Percentiles rank a stretch among this genome's conserved stretches.
These are phyloP conservation scores for Acrobasis suavella DNA, from an alignment of 2,888 invertebrate species.

Conservation along the genomic window DNA sequence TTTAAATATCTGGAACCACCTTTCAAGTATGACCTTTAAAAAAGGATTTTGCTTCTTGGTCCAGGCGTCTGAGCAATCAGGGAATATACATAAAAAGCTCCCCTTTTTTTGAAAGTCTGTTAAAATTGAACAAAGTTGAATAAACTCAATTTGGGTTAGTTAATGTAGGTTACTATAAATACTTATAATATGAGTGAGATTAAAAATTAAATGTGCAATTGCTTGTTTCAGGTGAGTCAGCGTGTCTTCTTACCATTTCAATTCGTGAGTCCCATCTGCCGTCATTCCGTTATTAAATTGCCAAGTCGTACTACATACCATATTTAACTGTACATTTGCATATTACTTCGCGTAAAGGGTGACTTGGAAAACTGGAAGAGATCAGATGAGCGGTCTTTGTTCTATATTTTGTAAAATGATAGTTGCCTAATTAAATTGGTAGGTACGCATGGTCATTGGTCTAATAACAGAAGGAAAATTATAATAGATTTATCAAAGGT, in stretches of 20 bases:
- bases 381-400: neutral
- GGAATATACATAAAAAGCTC: too few species aligned
- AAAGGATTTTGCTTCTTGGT: too few species aligned
- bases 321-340: slow-evolving; percentile 52
- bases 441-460: too few species aligned
- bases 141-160: too few species aligned
- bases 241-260: neutral
- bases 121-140: too few species aligned
- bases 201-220: slow-evolving; percentile 25
- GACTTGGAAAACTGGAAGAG: neutral
- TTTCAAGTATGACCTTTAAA: too few species aligned
- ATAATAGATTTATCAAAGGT: too few species aligned
- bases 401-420: neutral
- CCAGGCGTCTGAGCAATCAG: too few species aligned
- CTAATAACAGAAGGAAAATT: too few species aligned
- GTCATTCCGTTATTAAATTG: slow-evolving; percentile 53
- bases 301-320: slow-evolving; percentile 35
- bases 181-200: neutral
- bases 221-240: slow-evolving; percentile 40
- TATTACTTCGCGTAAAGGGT: slow-evolving; percentile 44
- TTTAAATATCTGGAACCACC: too few species aligned
- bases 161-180: neutral
- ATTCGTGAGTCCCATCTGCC: slow-evolving; percentile 41
- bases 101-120: too few species aligned
- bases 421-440: neutral